A percentile compares a stretch with the other conserved stretches of the same genome.
Conservation (phyloP, 2,888 invertebrate species). For the Acronicta aceris region DNA sequence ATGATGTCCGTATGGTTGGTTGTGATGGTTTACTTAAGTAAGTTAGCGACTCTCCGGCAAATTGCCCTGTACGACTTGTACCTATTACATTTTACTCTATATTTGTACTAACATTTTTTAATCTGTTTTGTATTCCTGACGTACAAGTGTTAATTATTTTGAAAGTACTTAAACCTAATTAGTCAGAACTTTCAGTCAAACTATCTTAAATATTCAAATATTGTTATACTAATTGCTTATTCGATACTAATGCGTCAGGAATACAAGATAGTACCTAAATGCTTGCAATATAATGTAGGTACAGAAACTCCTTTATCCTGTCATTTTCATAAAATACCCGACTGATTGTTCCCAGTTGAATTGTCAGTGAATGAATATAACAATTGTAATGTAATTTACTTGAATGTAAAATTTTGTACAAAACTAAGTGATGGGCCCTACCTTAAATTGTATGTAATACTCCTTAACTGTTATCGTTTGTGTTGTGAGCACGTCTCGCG, state of each 20-base stretch:
- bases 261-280: conserved; percentile 59
- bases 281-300: conserved; percentile 79
- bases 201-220: conserved; percentile 60
- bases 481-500: conserved; percentile 57
- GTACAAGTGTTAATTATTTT: conserved; percentile 61
- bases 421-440: conserved; percentile 66
- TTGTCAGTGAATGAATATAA: conserved; percentile 30
- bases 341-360: conserved; percentile 35
- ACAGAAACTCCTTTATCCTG: conserved; percentile 78
- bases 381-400: conserved; percentile 50
- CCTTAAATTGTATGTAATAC: conserved; percentile 64
- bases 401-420: conserved; percentile 69
- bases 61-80: conserved; percentile 76
- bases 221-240: conserved; percentile 48
- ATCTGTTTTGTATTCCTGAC: conserved; percentile 64
- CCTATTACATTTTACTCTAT: conserved; percentile 72
- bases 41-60: conserved; percentile 85
- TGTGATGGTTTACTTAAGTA: conserved; percentile 89
- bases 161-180: conserved; percentile 78
- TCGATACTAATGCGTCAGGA: conserved; percentile 60
- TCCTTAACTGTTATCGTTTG: conserved; percentile 62
- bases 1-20: conserved; percentile 88
- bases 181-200: conserved; percentile 61
- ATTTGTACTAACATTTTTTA: conserved; percentile 77
- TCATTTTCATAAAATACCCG: conserved; percentile 74